Percentiles rank a stretch among this genome's conserved stretches.
Conservation (phyloP, 1,140 invertebrate genomes). For the Lasioglossum baleicum region DNA sequence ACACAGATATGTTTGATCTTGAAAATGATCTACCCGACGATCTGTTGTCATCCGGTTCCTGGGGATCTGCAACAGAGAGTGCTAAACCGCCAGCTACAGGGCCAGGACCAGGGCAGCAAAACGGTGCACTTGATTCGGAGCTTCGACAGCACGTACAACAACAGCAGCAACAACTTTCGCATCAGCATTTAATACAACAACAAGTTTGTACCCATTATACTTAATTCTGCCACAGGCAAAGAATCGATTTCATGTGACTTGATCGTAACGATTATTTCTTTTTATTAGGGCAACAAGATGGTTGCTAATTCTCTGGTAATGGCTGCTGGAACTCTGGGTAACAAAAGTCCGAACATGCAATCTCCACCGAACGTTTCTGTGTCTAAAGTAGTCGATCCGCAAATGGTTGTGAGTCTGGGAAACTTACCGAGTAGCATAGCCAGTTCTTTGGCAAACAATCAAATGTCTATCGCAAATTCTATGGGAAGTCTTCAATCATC, state of each 20-base stretch:
- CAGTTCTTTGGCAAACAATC: constrained; percentile 80
- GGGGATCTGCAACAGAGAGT: constrained; percentile 83
- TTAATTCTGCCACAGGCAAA: not conserved
- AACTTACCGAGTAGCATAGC: constrained; percentile 83
- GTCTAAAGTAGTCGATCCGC: constrained; percentile 81
- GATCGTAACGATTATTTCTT: not conserved
- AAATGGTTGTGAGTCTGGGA: constrained; percentile 81
- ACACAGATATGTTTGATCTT: constrained; percentile 91
- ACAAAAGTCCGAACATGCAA: constrained; percentile 90
- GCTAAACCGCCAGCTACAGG: constrained; percentile 87
- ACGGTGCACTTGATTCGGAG: constrained; percentile 84
- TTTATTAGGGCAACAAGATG: constrained; percentile 86
- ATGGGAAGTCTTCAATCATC: constrained; percentile 79
- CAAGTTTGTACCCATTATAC: constrained; percentile 69
- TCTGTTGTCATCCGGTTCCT: constrained; percentile 87
- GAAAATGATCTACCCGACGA: constrained; percentile 96
- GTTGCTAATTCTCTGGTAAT: constrained; percentile 85
- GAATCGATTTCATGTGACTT: not conserved
- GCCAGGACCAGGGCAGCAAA: constrained; percentile 88
- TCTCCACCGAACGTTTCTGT: constrained; percentile 88
- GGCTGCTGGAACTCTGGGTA: constrained; percentile 86
- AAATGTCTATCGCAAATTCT: constrained; percentile 82
- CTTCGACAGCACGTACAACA: constrained; percentile 80
- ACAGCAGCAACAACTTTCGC: constrained; percentile 83
- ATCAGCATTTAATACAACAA: constrained; percentile 83